A percentile compares a stretch with the other conserved stretches of the same genome.
Evolutionary conservation across 1,140 invertebrate species (phyloP).

Genomic region (Portunus trituberculatus): DNA sequence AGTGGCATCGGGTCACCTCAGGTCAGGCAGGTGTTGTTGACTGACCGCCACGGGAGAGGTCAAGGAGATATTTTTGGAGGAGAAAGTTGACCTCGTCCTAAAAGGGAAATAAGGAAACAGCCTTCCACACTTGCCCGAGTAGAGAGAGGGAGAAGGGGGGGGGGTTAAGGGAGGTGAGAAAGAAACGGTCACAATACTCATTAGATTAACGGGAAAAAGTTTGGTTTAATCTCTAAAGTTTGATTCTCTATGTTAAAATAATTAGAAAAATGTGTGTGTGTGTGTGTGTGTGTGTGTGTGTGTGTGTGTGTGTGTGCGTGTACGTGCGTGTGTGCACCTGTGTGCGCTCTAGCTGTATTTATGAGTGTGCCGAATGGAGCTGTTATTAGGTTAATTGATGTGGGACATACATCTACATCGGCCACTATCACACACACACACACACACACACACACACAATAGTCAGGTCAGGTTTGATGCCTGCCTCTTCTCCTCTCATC

Average conservation of each 20-base stretch:
- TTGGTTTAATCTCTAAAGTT: neutral
- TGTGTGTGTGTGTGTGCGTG: too few species aligned
- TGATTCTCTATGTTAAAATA: neutral
- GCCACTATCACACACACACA: neutral
- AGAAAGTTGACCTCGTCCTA: neutral
- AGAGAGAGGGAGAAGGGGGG: neutral
- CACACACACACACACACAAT: neutral
- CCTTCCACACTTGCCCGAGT: neutral
- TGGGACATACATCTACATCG: too few species aligned
- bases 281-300: too few species aligned
- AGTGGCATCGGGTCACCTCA: neutral
- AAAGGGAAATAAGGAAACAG: neutral
- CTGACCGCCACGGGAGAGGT: neutral
- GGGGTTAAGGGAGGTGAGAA: neutral
- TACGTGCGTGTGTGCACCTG: too few species aligned
- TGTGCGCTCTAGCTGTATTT: too few species aligned
- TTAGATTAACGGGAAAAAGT: neutral
- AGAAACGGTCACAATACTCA: neutral
- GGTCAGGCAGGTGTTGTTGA: conserved; percentile 25
- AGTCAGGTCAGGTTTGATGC: neutral
- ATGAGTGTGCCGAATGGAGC: too few species aligned
- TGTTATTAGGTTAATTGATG: too few species aligned
- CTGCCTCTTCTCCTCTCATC: neutral
- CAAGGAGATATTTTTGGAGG: neutral
- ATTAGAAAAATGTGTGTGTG: neutral